These are phyloP conservation scores for Hyppa rectilinea DNA, from an alignment of 2,888 invertebrate genomes.

Conservation along the genomic window DNA sequence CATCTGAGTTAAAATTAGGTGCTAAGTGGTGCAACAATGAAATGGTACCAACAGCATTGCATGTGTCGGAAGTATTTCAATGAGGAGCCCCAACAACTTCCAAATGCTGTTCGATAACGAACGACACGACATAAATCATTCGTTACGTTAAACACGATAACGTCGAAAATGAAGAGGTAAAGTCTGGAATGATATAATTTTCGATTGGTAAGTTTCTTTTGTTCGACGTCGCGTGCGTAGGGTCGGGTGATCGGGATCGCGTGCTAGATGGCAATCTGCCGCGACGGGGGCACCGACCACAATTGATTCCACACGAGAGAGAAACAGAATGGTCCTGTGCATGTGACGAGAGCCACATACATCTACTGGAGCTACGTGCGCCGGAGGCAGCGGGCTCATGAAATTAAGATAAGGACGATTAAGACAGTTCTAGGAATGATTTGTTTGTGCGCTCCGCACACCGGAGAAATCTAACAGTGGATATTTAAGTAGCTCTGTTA, in stretches of 20 bases:
- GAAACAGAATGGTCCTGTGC: slow-evolving; percentile 68
- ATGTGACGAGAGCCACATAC: slow-evolving; percentile 64
- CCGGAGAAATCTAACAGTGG: slow-evolving; percentile 55
- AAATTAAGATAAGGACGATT: slow-evolving; percentile 67
- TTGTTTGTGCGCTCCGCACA: slow-evolving; percentile 57
- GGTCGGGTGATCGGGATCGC: slow-evolving; percentile 87
- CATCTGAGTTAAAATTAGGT: slow-evolving; percentile 84
- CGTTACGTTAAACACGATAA: slow-evolving; percentile 58
- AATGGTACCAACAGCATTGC: slow-evolving; percentile 73
- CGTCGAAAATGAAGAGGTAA: slow-evolving; percentile 72
- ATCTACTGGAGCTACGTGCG: slow-evolving; percentile 46
- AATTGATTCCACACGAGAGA: slow-evolving; percentile 84
- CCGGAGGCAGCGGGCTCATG: slow-evolving; percentile 64
- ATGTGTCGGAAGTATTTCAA: slow-evolving; percentile 47
- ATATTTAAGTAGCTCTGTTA: slow-evolving; percentile 56
- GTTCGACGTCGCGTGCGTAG: slow-evolving; percentile 85
- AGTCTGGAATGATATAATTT: slow-evolving; percentile 76
- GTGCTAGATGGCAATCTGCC: slow-evolving; percentile 86
- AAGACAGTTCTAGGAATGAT: slow-evolving; percentile 64
- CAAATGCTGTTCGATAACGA: slow-evolving; percentile 44
- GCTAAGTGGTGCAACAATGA: slow-evolving; percentile 79
- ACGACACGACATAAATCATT: slow-evolving; percentile 52
- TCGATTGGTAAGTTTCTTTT: slow-evolving; percentile 83
- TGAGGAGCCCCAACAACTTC: slow-evolving; percentile 24
- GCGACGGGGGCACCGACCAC: slow-evolving; percentile 83